Evolutionary conservation across 2,113 vertebrate genomes (phyloP).

Genomic region (Ptychochromis oligacanthus): DNA sequence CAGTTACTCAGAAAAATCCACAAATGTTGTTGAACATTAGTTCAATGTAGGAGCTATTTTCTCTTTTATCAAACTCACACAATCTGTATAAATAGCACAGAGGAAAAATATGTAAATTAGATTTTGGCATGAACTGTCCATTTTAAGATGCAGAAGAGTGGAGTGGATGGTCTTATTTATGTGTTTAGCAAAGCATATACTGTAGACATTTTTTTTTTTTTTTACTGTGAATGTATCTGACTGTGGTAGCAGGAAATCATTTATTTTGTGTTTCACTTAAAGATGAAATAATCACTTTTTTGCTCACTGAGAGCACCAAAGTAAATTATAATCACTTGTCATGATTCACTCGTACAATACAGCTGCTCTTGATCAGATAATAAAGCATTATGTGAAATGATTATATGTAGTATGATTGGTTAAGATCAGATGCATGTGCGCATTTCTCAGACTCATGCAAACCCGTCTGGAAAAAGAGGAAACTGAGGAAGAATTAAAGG

Average conservation of each 20-base stretch:
- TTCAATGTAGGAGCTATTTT: not conserved
- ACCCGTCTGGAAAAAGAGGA: slow-evolving; percentile 93
- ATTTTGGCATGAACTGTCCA: not conserved
- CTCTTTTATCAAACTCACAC: not conserved
- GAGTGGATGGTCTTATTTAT: slow-evolving; percentile 49
- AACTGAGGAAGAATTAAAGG: slow-evolving; percentile 89
- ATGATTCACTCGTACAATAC: slow-evolving; percentile 1
- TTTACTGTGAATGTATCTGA: not conserved
- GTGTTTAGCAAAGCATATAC: slow-evolving; percentile 17
- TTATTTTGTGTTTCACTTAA: slow-evolving; percentile 29
- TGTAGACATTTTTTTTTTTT: not conserved
- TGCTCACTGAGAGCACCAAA: slow-evolving; percentile 4
- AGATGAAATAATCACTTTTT: slow-evolving; percentile 5
- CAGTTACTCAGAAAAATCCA: too few species aligned
- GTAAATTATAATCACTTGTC: not conserved
- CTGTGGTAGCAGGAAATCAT: slow-evolving; percentile 19
- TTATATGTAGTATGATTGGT: not conserved
- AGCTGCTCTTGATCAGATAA: slow-evolving; percentile 21
- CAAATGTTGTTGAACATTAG: not conserved
- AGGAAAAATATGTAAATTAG: not conserved
- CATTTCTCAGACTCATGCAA: slow-evolving; percentile 85
- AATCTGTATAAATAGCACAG: not conserved
- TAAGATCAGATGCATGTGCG: not conserved
- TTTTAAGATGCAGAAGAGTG: not conserved
- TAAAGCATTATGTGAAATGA: not conserved